These are phyloP conservation scores for Apistogramma diplotaenia DNA, from an alignment of 2,113 vertebrate genomes.

Conservation along the genomic window DNA sequence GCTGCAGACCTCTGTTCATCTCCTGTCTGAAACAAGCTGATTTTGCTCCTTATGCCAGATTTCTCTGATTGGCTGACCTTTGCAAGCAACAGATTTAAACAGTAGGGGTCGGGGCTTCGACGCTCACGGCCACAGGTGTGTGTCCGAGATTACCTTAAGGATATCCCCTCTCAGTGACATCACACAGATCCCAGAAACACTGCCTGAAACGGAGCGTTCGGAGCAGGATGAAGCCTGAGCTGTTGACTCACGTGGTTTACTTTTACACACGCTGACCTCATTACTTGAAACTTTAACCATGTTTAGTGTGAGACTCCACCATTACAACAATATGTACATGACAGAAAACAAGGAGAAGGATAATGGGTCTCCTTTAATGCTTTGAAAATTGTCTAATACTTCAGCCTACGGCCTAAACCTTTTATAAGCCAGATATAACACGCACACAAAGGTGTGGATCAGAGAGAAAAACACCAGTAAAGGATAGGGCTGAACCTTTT, in stretches of 20 bases:
- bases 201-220: neutral
- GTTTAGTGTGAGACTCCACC: neutral
- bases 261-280: neutral
- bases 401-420: neutral
- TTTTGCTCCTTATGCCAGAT: neutral
- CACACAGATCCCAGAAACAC: neutral
- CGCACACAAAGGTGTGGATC: slow-evolving; percentile 7
- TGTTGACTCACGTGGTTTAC: neutral
- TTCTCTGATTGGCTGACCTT: neutral
- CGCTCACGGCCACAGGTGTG: neutral
- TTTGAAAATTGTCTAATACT: neutral
- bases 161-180: neutral
- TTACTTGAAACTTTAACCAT: neutral
- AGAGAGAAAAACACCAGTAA: slow-evolving; percentile 3
- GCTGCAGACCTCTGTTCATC: neutral
- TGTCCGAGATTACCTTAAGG: neutral
- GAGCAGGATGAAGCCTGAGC: neutral
- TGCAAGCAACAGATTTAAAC: neutral
- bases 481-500: neutral
- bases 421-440: neutral
- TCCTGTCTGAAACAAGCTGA: neutral
- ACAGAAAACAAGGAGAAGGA: neutral
- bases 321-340: neutral
- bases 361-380: neutral
- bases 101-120: neutral